Evolutionary conservation across 2,113 vertebrate species (phyloP).

Genomic region (Hippolais icterina): DNA sequence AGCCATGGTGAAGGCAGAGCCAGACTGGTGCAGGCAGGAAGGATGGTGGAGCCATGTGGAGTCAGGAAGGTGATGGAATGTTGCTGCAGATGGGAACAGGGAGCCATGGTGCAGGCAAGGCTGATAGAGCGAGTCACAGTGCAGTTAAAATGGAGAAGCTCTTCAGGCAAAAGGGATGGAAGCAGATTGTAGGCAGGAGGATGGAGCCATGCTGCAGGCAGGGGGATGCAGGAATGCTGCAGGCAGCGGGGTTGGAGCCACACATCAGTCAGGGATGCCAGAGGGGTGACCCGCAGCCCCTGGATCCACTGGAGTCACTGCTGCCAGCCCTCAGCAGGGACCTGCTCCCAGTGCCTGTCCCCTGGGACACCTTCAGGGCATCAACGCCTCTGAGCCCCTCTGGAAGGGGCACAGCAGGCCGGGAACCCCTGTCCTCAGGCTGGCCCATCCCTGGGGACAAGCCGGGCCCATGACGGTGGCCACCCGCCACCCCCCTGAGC

Average conservation of each 20-base stretch:
- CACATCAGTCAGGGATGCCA: rapidly evolving
- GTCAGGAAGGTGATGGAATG: background rate
- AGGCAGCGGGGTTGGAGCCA: background rate
- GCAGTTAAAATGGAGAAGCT: background rate
- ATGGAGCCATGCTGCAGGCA: background rate
- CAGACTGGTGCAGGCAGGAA: background rate
- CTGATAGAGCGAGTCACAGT: background rate
- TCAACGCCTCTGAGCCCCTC: background rate
- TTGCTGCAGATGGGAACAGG: background rate
- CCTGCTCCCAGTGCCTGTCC: background rate
- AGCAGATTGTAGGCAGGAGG: background rate
- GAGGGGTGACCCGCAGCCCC: background rate
- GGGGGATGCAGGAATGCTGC: background rate
- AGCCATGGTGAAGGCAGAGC: no score
- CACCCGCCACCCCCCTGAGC: background rate
- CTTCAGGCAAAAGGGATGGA: background rate
- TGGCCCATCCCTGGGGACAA: background rate
- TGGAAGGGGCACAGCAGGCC: background rate
- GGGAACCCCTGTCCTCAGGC: background rate
- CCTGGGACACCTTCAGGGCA: background rate
- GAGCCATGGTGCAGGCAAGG: background rate
- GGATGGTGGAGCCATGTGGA: background rate
- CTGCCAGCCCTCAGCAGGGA: background rate
- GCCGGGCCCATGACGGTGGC: background rate
- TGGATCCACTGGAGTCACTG: background rate